Base-by-base conservation (phyloP, 1,140 invertebrate species). In the Teleopsis dalmanni region DNA sequence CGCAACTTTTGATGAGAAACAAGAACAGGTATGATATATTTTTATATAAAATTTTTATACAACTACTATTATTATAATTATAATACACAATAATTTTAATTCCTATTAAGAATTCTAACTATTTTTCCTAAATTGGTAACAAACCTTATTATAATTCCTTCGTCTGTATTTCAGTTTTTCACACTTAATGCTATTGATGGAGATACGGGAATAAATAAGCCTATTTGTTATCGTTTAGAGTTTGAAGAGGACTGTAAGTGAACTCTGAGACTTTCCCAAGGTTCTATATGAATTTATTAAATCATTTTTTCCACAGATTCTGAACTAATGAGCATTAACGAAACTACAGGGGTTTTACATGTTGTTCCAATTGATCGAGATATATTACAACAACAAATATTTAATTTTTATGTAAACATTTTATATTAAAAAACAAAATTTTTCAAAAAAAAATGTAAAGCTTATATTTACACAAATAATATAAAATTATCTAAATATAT, bases 341-440 rank as follows among this genome's bases (percentile, higher is more conserved):
- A 52, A 19, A 46, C 57, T 22, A 71, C 66, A 1, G 76, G 73
- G 4, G 53, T 65, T 1, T 62, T 80, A 8, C 55, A 61, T 19
- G 72, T 79, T 0, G 57, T 58, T 23, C 53, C 62, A 6, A 79
- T 80, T 22, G 73, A 80, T 60, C 64, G 77, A 29, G 78, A 80
- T 52, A 36, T 16, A 6, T 52, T 75, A 1, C 44, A 74, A 52
- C 55, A 72, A n/a, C 76, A 80, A 51, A 57, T 78, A 18, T 77
- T 76, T 53, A 61, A 59, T 35, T 70, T 78, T 46, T 47, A 60
- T 7, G 72, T 79, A 44, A 47, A 31, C 47, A 41, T 33, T 29
- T 6, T 21, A 19, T 43, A 4, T n/a, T n/a, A n/a, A n/a, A n/a
- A n/a, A n/a, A n/a, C n/a, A n/a, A n/a, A n/a, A n/a, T n/a, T n/a